Evolutionary conservation across 1,140 invertebrate species (phyloP).

Genomic region (Cotesia vestalis): DNA sequence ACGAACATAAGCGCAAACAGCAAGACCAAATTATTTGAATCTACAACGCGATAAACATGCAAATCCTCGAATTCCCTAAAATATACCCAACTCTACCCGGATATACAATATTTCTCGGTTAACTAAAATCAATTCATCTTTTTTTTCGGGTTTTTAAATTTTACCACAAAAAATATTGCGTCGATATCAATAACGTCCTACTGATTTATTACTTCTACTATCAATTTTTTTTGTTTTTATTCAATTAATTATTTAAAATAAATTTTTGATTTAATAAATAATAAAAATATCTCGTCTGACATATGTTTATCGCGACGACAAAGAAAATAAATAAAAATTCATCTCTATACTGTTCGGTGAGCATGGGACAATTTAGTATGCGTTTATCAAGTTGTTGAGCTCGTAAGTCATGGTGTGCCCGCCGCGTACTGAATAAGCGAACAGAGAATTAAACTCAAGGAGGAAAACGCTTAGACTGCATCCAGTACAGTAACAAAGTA

Average conservation of each 20-base stretch:
- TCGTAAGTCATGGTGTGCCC: constrained; percentile 3
- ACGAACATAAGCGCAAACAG: background rate
- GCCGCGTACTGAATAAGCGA: background rate
- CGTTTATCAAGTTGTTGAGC: constrained; percentile 9
- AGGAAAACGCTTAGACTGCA: background rate
- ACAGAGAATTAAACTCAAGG: too few relatives aligned
- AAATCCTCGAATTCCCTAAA: constrained; percentile 5
- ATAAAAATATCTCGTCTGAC: too few relatives aligned
- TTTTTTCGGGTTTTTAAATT: background rate
- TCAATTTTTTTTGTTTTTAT: too few relatives aligned
- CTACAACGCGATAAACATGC: constrained; percentile 8
- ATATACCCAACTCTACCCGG: too few relatives aligned
- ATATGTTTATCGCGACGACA: background rate
- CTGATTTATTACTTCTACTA: too few relatives aligned
- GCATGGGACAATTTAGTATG: background rate
- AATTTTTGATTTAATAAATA: too few relatives aligned
- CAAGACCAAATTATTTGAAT: background rate
- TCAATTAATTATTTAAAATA: too few relatives aligned
- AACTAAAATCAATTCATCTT: background rate
- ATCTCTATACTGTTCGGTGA: background rate
- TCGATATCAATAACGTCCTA: too few relatives aligned
- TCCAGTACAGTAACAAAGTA: background rate
- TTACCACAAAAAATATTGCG: too few relatives aligned
- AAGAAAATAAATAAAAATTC: constrained; percentile 7
- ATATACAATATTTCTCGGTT: too few relatives aligned